Evolutionary conservation across 2,113 vertebrate genomes (phyloP).

Genomic region (Nyctibius bracteatus): DNA sequence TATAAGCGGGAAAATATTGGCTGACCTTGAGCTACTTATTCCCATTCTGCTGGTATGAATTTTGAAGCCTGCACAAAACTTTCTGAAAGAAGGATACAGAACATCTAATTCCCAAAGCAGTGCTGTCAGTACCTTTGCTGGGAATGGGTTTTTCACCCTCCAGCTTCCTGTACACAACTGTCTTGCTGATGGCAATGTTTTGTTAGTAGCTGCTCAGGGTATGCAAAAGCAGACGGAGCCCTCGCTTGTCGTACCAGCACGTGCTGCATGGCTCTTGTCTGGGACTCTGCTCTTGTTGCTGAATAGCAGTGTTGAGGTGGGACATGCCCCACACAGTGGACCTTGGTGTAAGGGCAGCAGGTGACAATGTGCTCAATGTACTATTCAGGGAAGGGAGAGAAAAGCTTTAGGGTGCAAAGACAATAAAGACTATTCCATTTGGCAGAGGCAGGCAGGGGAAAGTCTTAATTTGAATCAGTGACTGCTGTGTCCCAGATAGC

Average conservation of each 20-base stretch:
- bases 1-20: not conserved
- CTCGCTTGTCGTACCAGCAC: not conserved
- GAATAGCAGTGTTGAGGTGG: not conserved
- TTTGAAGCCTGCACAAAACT: not conserved
- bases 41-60: not conserved
- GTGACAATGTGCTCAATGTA: not conserved
- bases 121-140: not conserved
- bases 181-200: not conserved
- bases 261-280: not conserved
- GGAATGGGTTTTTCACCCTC: not conserved
- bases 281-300: not conserved
- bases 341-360: not conserved
- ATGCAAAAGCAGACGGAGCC: not conserved
- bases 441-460: not conserved
- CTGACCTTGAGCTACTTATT: not conserved
- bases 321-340: accelerated
- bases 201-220: not conserved
- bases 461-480: not conserved
- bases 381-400: not conserved
- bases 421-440: not conserved
- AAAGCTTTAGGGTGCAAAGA: not conserved
- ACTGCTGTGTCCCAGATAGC: not conserved
- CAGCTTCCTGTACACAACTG: not conserved
- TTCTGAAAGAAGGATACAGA: not conserved
- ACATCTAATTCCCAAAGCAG: accelerated